These are phyloP conservation scores for Fragum whitleyi DNA, from an alignment of 2,888 invertebrate species.

Conservation along the genomic window DNA sequence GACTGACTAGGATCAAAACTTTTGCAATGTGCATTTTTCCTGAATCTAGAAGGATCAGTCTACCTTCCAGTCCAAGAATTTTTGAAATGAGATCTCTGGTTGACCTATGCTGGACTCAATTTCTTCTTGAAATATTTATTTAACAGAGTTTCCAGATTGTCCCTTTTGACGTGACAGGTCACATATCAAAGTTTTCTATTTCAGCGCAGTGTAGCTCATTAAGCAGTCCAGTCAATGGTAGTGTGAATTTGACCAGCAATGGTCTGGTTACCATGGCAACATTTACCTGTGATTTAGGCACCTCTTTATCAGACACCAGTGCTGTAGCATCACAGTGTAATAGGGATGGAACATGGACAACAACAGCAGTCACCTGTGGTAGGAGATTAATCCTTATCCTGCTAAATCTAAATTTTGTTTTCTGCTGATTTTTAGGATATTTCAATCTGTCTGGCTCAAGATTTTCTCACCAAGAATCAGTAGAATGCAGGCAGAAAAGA, in stretches of 20 bases:
- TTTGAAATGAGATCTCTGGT: too few relatives aligned
- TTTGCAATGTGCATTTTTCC: too few relatives aligned
- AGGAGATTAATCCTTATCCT: neutral
- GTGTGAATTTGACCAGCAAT: conserved; percentile 30
- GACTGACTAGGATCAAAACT: too few relatives aligned
- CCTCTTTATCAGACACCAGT: conserved; percentile 9
- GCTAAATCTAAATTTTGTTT: too few relatives aligned
- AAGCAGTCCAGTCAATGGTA: conserved; percentile 32
- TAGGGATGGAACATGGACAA: conserved; percentile 42
- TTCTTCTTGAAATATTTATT: too few relatives aligned
- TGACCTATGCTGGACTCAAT: too few relatives aligned
- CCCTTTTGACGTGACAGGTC: too few relatives aligned
- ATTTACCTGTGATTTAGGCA: conserved; percentile 47
- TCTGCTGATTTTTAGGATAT: neutral
- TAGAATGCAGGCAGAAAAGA: too few relatives aligned
- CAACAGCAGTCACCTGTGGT: conserved; percentile 41
- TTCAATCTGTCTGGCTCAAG: neutral
- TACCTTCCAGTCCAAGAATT: too few relatives aligned
- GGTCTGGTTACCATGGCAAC: conserved; percentile 41
- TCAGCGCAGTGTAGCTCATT: conserved; percentile 35
- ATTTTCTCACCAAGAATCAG: too few relatives aligned
- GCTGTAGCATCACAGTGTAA: conserved; percentile 13
- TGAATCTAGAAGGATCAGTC: too few relatives aligned
- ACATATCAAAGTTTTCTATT: conserved; percentile 11
- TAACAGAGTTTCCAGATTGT: too few relatives aligned